Evolutionary conservation across 1,140 invertebrate genomes (phyloP).

Genomic region (Procambarus virginalis): DNA sequence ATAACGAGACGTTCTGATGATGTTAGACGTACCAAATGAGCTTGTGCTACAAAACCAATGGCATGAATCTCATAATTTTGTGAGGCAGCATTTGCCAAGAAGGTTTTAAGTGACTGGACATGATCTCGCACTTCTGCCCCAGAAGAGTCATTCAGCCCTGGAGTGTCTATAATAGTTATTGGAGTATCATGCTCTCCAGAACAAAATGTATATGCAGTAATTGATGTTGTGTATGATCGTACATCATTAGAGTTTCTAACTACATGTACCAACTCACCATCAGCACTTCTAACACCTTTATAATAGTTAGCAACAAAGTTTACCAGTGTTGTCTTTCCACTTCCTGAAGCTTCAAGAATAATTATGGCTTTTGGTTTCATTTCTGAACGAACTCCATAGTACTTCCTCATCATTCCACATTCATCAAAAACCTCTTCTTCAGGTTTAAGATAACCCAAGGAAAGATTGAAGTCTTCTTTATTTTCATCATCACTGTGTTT

Average conservation of each 20-base stretch:
- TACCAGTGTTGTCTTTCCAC: conserved; percentile 47
- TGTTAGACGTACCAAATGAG: conserved; percentile 45
- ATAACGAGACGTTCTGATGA: conserved; percentile 50
- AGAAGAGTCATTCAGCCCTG: conserved; percentile 47
- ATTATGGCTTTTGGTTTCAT: conserved; percentile 19
- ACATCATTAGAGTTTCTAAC: conserved; percentile 2
- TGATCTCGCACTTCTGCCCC: conserved; percentile 46
- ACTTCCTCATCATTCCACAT: conserved; percentile 44
- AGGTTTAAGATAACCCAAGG: not conserved
- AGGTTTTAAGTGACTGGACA: conserved; percentile 46
- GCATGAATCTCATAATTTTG: conserved; percentile 37
- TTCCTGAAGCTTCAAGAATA: conserved; percentile 38
- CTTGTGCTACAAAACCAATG: conserved; percentile 47
- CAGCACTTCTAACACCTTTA: conserved; percentile 9
- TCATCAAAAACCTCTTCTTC: not conserved
- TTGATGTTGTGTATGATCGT: conserved; percentile 1
- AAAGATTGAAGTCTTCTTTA: not conserved
- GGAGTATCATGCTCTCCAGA: not conserved
- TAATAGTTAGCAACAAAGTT: conserved; percentile 47
- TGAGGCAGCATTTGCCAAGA: conserved; percentile 39
- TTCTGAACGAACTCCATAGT: conserved; percentile 20
- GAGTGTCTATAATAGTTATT: conserved; percentile 42
- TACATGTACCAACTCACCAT: conserved; percentile 12
- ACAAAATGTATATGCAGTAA: conserved; percentile 44
- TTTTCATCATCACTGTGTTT: not conserved